A percentile compares a stretch with the other conserved stretches of the same genome.
Evolutionary conservation across 2,797 vertebrate genomes (phyloP).

Genomic region (Phoxinus dragarum): DNA sequence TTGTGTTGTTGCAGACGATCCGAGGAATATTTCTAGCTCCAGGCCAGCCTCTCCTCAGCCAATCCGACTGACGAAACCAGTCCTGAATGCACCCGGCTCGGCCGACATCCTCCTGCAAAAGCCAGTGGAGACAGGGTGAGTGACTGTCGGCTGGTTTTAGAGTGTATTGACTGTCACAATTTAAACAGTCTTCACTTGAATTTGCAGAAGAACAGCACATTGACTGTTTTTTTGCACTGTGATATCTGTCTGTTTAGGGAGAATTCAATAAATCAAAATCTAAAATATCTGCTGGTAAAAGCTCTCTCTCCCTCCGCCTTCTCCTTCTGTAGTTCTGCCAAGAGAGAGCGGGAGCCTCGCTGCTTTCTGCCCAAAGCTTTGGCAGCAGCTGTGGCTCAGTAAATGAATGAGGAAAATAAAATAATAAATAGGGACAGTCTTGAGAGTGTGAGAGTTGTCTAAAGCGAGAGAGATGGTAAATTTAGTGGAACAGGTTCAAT

Average conservation of each 20-base stretch:
- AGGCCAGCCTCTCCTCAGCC: conserved; percentile 81
- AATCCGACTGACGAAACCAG: conserved; percentile 82
- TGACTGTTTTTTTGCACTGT: conserved; percentile 5
- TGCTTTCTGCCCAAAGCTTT: conserved; percentile 62
- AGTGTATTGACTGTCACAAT: background rate
- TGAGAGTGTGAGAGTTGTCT: conserved; percentile 16
- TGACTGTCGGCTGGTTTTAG: background rate
- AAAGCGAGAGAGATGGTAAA: conserved; percentile 53
- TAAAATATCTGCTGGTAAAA: conserved; percentile 28
- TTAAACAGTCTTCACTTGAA: conserved; percentile 22
- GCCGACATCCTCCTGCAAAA: conserved; percentile 80
- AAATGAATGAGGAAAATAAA: conserved; percentile 66
- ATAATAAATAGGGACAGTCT: conserved; percentile 49
- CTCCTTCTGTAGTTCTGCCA: conserved; percentile 46
- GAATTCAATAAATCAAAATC: conserved; percentile 38
- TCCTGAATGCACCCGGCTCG: conserved; percentile 60
- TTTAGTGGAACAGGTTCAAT: conserved; percentile 63
- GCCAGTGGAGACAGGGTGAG: conserved; percentile 84
- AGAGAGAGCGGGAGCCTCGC: conserved; percentile 24
- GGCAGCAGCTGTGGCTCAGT: conserved; percentile 64
- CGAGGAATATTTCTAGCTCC: conserved; percentile 55
- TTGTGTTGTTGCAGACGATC: conserved; percentile 68
- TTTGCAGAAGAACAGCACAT: background rate
- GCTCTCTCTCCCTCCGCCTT: background rate
- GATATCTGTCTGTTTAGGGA: conserved; percentile 11